Percentiles rank a stretch among this genome's conserved stretches.
These are phyloP conservation scores for Ctenomys sociabilis DNA, from an alignment of 2,113 vertebrate species.

Conservation along the genomic window DNA sequence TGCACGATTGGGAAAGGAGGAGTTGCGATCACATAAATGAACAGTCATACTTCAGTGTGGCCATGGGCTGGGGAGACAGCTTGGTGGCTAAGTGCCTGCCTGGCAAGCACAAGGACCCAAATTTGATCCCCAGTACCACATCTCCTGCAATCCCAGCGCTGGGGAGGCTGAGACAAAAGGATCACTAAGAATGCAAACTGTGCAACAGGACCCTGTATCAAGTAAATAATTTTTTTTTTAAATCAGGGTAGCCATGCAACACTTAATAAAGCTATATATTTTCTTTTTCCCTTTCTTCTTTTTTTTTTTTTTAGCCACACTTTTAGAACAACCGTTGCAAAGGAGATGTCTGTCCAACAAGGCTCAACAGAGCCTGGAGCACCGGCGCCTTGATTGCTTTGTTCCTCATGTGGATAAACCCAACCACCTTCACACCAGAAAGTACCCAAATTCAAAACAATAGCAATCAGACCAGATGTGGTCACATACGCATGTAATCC, in stretches of 20 bases:
- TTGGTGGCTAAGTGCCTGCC: too few relatives aligned
- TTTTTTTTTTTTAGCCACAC: background rate
- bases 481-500: too few relatives aligned
- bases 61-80: too few relatives aligned
- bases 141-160: too few relatives aligned
- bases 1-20: background rate
- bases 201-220: too few relatives aligned
- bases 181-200: too few relatives aligned
- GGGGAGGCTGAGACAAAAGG: too few relatives aligned
- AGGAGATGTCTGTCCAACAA: background rate
- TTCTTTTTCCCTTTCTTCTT: too few relatives aligned
- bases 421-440: background rate
- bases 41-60: background rate
- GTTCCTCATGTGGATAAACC: background rate
- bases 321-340: background rate
- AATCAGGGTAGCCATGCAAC: background rate
- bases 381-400: background rate
- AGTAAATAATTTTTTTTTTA: too few relatives aligned
- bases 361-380: background rate
- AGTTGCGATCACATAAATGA: background rate
- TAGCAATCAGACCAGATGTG: background rate
- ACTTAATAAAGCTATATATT: background rate
- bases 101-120: too few relatives aligned
- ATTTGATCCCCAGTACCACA: too few relatives aligned
- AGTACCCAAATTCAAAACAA: background rate